These are phyloP conservation scores for Bruchidius siliquastri DNA, from an alignment of 2,888 invertebrate species.

Conservation along the genomic window DNA sequence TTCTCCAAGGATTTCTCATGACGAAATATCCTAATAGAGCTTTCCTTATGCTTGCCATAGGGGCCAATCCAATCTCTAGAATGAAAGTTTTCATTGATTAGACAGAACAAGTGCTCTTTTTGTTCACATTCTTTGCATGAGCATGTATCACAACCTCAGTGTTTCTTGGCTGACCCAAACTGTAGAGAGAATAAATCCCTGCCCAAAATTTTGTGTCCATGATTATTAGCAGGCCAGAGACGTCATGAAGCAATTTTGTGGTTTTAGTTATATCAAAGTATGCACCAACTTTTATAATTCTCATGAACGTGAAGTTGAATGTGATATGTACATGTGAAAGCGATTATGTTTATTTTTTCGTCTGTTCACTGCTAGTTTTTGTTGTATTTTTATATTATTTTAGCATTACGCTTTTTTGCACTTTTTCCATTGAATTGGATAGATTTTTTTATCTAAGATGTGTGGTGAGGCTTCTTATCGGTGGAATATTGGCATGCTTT, in stretches of 20 bases:
- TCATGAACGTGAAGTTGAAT: not conserved
- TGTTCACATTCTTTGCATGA: too few species aligned
- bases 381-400: not conserved
- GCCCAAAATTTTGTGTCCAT: not conserved
- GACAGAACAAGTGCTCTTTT: too few species aligned
- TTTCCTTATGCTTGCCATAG: too few species aligned
- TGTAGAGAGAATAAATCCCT: too few species aligned
- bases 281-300: not conserved
- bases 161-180: too few species aligned
- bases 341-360: not conserved
- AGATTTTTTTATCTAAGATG: not conserved
- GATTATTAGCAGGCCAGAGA: not conserved
- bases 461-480: not conserved
- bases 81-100: too few species aligned
- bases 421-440: not conserved
- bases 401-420: not conserved
- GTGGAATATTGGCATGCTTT: not conserved
- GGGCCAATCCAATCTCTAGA: too few species aligned
- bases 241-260: not conserved
- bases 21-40: too few species aligned
- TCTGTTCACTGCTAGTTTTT: not conserved
- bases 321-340: not conserved
- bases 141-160: too few species aligned
- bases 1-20: too few species aligned
- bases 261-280: not conserved